A percentile compares a stretch with the other conserved stretches of the same genome.
Conservation (phyloP, 1,140 invertebrate genomes). For the Sitophilus oryzae region DNA sequence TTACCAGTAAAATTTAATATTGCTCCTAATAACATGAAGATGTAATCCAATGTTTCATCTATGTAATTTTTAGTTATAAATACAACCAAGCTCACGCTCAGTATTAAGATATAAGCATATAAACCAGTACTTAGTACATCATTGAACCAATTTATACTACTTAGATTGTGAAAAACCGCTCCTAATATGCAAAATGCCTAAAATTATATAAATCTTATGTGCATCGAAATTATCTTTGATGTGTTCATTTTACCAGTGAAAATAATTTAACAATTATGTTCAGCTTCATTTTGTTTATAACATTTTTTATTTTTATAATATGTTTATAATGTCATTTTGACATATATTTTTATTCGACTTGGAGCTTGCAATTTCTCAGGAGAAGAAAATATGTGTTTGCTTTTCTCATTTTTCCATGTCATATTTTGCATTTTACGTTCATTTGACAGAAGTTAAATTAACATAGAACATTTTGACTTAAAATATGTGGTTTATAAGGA, state of each 20-base stretch:
- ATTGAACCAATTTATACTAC: slow-evolving; percentile 10
- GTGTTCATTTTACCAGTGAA: slow-evolving; percentile 8
- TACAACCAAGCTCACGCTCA: slow-evolving; percentile 3
- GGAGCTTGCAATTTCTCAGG: too few species aligned
- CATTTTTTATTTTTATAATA: too few species aligned
- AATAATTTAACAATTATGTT: slow-evolving; percentile 9
- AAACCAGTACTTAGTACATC: slow-evolving; percentile 9
- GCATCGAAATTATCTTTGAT: neutral
- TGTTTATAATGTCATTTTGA: too few species aligned
- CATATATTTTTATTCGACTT: too few species aligned
- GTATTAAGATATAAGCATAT: slow-evolving; percentile 10
- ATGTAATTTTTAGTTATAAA: neutral
- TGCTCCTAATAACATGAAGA: slow-evolving; percentile 14
- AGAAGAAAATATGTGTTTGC: too few species aligned
- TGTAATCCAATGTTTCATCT: slow-evolving; percentile 11
- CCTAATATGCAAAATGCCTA: slow-evolving; percentile 15
- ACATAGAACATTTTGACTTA: too few species aligned
- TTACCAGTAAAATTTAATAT: slow-evolving; percentile 16
- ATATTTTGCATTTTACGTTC: too few species aligned
- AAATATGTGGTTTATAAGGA: too few species aligned
- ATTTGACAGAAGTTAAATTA: too few species aligned
- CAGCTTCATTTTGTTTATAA: too few species aligned
- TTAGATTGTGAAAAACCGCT: slow-evolving; percentile 9
- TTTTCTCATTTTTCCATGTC: too few species aligned
- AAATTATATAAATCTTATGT: neutral